Base-by-base conservation (phyloP, 2,888 invertebrate genomes). In the Trissolcus japonicus region DNA sequence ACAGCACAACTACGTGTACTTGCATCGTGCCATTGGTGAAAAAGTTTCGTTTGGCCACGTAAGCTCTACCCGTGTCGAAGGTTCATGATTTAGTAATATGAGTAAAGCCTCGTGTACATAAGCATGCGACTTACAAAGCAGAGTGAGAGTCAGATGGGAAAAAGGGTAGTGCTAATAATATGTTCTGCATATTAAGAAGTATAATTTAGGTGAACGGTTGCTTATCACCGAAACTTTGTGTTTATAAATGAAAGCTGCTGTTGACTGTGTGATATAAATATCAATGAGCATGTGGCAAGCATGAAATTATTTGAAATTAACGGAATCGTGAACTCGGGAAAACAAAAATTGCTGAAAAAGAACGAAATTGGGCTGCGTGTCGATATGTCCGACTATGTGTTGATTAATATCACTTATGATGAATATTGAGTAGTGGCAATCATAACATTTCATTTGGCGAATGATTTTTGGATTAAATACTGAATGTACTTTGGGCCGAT, bases 21-120 rank as follows among this genome's bases (percentile, higher is more conserved):
- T 62, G 56, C 19, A 56, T 62, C 57, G 51, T 71, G 57, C 57
- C 57, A 71, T 71, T 71, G 69, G 62, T 72, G 67, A 76, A 69
- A 72, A 79, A 77, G 69, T 78, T 78, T 76, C 56, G 62, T 79
- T 76, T 43, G 75, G 77, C 78, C 79, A 79, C 79, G 79, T 79
- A 79, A 79, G 76, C 67, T 65, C 68, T 59, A 74, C 51, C 74
- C 66, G 69, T 76, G 75, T 73, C 76, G 66, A 78, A 72, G 73
- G 59, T 71, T 75, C 75, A 77, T 80, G 80, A 80, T 77, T 80
- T 78, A 80, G 78, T 82, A 80, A 82, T 79, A 80, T 75, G 76
- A 71, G 76, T 80, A 79, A 78, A 80, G 80, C 79, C 82, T 62
- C 63, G 65, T 67, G 74, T 78, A 35, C 35, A 35, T 74, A 19